Conservation (phyloP, 2,888 invertebrate genomes). For the Bedellia somnulentella region DNA sequence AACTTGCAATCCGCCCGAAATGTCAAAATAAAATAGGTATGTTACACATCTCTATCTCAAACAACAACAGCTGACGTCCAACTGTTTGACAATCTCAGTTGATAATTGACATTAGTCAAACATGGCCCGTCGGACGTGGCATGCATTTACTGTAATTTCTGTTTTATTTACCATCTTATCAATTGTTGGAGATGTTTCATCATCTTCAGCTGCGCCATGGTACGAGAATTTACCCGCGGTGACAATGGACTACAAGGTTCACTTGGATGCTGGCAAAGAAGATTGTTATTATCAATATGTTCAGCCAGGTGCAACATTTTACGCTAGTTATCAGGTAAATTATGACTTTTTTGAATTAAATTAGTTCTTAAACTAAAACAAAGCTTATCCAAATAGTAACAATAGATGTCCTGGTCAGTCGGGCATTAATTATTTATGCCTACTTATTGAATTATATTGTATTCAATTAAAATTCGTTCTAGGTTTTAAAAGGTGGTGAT, state of each 20-base stretch:
- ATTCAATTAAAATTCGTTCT: conserved; percentile 10
- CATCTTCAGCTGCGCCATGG: conserved; percentile 69
- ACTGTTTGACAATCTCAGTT: no score
- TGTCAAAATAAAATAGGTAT: no score
- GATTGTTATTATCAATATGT: conserved; percentile 96
- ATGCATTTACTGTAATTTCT: conserved; percentile 43
- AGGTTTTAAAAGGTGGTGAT: conserved; percentile 92
- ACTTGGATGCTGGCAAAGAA: conserved; percentile 89
- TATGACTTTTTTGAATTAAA: conserved; percentile 9
- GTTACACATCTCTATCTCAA: no score
- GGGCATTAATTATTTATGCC: background rate
- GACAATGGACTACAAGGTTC: conserved; percentile 94
- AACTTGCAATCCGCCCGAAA: no score
- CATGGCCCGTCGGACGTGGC: conserved; percentile 58
- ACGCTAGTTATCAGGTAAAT: conserved; percentile 89
- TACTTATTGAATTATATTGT: no score
- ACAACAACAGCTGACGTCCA: no score
- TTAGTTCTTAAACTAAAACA: no score
- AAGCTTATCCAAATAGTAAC: no score
- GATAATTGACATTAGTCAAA: conserved; percentile 15
- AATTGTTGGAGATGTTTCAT: conserved; percentile 46
- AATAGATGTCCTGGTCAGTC: no score
- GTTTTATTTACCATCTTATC: conserved; percentile 53
- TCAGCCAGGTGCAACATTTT: conserved; percentile 88
- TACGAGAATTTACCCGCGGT: conserved; percentile 88